phyloP scores from a whole-genome alignment of 1,140 invertebrate species.

The Platorchestia sp. region DNA sequence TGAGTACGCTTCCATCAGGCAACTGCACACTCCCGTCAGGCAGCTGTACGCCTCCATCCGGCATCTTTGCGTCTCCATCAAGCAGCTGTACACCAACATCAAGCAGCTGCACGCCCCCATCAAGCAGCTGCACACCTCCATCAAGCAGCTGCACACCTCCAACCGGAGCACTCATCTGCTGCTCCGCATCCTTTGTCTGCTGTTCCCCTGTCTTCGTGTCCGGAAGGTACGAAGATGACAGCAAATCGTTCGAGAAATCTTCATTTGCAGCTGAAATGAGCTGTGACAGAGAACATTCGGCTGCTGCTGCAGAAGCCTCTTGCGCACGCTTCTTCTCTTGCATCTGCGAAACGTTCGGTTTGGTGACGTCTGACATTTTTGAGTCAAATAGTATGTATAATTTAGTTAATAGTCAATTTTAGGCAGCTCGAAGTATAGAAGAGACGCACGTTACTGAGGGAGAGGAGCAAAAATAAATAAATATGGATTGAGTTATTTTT shows the following conservation, averaged over 20 bases:
- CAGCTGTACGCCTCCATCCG: neutral
- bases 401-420: no score
- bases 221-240: neutral
- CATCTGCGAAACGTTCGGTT: neutral
- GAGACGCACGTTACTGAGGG: no score
- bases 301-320: neutral
- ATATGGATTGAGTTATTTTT: no score
- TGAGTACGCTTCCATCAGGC: neutral
- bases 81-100: neutral
- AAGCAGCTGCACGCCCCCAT: neutral
- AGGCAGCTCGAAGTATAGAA: no score
- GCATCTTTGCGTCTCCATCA: neutral
- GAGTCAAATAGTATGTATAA: neutral
- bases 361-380: neutral
- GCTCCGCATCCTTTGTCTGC: neutral
- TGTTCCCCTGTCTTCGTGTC: neutral
- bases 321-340: slow-evolving; percentile 29
- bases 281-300: neutral
- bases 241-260: neutral
- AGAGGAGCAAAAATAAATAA: no score
- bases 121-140: neutral
- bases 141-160: neutral
- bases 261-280: neutral
- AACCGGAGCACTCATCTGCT: neutral
- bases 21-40: neutral